phyloP scores from a whole-genome alignment of 1,140 invertebrate species.

The Leptestheria dahalacensis region DNA sequence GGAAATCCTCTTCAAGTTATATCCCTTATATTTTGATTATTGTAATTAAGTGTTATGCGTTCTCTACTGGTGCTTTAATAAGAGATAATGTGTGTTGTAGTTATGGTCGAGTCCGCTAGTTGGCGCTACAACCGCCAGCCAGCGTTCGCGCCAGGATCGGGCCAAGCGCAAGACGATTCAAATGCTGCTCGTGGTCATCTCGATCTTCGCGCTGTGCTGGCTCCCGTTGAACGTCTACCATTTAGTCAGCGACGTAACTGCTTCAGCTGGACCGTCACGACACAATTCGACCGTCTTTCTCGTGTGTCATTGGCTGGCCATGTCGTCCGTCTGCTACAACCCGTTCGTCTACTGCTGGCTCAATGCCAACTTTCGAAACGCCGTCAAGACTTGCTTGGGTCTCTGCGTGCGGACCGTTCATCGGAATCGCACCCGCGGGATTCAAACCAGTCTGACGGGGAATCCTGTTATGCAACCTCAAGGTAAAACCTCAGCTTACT shows the following conservation, averaged over 20 bases:
- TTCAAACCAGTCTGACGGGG: neutral
- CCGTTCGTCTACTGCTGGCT: constrained; percentile 38
- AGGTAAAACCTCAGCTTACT: no score
- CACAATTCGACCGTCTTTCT: constrained; percentile 28
- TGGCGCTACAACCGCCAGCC: constrained; percentile 25
- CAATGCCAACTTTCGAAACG: constrained; percentile 31
- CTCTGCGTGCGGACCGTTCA: constrained; percentile 4
- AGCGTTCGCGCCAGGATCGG: constrained; percentile 21
- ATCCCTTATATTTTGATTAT: no score
- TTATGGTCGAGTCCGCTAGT: constrained; percentile 17
- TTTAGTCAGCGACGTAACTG: constrained; percentile 28
- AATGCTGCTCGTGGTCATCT: constrained; percentile 36
- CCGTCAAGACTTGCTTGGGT: constrained; percentile 3
- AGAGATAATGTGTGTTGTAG: neutral
- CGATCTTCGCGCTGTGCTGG: constrained; percentile 36
- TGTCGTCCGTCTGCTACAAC: constrained; percentile 38
- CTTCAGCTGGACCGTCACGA: constrained; percentile 19
- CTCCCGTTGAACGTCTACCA: constrained; percentile 35
- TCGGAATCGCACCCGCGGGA: neutral
- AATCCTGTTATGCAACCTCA: neutral
- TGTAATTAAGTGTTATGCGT: no score
- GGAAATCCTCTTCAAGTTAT: no score
- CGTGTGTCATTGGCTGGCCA: constrained; percentile 32
- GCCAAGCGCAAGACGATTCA: constrained; percentile 33
- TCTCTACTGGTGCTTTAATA: no score